phyloP scores from a whole-genome alignment of 2,888 invertebrate genomes.

The Lumbricus terrestris region DNA sequence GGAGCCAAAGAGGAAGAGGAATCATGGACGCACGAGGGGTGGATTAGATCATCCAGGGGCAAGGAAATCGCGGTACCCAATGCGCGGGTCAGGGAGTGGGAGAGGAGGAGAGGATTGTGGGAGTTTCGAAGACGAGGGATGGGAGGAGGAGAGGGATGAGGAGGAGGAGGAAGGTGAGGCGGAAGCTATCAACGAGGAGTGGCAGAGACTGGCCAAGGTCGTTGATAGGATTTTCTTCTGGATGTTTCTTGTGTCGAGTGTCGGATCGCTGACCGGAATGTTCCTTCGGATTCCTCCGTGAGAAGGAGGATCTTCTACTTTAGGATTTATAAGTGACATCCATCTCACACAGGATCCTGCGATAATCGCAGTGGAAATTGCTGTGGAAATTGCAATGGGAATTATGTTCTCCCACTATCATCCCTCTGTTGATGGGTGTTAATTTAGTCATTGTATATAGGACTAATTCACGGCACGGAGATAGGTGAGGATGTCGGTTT shows the following conservation, averaged over 20 bases:
- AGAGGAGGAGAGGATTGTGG: background rate
- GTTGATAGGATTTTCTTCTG: constrained; percentile 44
- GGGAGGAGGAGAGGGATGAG: background rate
- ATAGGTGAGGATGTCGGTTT: too few species aligned
- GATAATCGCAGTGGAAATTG: constrained; percentile 16
- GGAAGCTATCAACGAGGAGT: constrained; percentile 28
- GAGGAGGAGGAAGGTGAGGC: background rate
- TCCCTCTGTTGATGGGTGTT: too few species aligned
- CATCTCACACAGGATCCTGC: constrained; percentile 35
- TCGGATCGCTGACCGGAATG: constrained; percentile 35
- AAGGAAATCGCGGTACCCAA: background rate
- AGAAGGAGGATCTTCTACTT: background rate
- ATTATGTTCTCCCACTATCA: too few species aligned
- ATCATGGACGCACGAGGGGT: background rate
- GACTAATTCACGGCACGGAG: too few species aligned
- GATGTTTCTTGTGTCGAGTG: constrained; percentile 40
- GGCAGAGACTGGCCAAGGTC: constrained; percentile 38
- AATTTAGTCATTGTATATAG: too few species aligned
- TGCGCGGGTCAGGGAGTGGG: background rate
- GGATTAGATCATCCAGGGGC: background rate
- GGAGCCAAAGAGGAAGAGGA: constrained; percentile 21
- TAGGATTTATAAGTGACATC: background rate
- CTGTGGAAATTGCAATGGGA: background rate
- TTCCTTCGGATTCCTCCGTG: constrained; percentile 34
- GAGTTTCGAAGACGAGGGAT: background rate